A percentile compares a stretch with the other conserved stretches of the same genome.
These are phyloP conservation scores for Muscidifurax raptorellus DNA, from an alignment of 1,140 invertebrate species.

Conservation along the genomic window DNA sequence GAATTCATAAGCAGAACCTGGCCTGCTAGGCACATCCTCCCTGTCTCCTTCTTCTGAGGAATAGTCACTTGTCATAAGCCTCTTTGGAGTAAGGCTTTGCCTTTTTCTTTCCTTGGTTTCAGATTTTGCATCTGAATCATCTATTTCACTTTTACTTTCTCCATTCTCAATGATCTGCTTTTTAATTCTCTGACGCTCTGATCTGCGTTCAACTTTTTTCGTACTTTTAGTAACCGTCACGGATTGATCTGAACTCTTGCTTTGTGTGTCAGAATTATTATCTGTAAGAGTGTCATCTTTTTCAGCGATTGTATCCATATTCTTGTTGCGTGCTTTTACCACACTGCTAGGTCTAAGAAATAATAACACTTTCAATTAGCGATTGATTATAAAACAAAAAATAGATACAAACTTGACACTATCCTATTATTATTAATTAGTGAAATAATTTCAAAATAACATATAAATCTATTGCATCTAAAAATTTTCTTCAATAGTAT, in stretches of 20 bases:
- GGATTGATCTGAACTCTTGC: constrained; percentile 59
- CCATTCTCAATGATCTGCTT: constrained; percentile 67
- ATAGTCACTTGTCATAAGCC: constrained; percentile 69
- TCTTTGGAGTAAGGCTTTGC: constrained; percentile 58
- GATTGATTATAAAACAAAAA: not conserved
- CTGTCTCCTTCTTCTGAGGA: constrained; percentile 70
- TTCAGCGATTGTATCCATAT: constrained; percentile 63
- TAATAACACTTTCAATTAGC: not conserved
- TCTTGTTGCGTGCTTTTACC: constrained; percentile 61
- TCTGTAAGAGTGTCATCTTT: constrained; percentile 55
- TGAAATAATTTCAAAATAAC: not conserved
- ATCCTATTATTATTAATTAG: not conserved
- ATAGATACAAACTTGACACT: not conserved
- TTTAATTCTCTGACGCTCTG: constrained; percentile 68
- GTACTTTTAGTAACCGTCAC: constrained; percentile 17
- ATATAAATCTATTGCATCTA: too few relatives aligned
- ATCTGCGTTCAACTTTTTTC: constrained; percentile 65
- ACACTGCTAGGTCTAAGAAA: constrained; percentile 56
- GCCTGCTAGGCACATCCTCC: constrained; percentile 63
- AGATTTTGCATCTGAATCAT: constrained; percentile 43
- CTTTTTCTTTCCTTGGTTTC: constrained; percentile 55
- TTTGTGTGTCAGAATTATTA: constrained; percentile 44
- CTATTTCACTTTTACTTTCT: constrained; percentile 59
- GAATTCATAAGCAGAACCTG: constrained; percentile 68
- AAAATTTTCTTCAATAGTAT: too few relatives aligned